Evolutionary conservation across 1,140 invertebrate species (phyloP).

Genomic region (Schmidtea mediterranea): DNA sequence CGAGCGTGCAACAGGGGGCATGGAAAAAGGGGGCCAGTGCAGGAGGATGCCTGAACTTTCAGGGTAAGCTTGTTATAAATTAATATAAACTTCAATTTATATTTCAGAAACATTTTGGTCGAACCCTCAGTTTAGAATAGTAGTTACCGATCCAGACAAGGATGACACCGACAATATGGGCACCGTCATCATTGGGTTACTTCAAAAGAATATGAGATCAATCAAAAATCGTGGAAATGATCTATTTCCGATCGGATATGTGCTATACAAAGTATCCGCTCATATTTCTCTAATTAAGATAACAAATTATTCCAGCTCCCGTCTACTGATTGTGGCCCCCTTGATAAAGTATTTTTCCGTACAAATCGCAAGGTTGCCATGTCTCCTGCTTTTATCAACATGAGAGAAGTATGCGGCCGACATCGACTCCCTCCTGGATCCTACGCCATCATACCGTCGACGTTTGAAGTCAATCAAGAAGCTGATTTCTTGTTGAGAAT

Average conservation of each 20-base stretch:
- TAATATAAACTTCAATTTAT: too few species aligned
- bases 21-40: slow-evolving; percentile 72
- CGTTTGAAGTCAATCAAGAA: slow-evolving; percentile 79
- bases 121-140: slow-evolving; percentile 81
- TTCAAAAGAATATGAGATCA: slow-evolving; percentile 55
- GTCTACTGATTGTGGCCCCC: background rate
- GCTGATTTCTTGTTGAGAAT: slow-evolving; percentile 79
- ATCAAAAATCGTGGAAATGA: slow-evolving; percentile 62
- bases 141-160: slow-evolving; percentile 49
- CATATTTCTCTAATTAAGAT: too few species aligned
- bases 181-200: slow-evolving; percentile 64
- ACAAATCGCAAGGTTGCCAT: slow-evolving; percentile 58
- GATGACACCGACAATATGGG: slow-evolving; percentile 51
- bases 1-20: slow-evolving; percentile 66
- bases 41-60: slow-evolving; percentile 77
- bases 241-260: slow-evolving; percentile 81
- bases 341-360: slow-evolving; percentile 48
- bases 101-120: slow-evolving; percentile 55
- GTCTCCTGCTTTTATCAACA: slow-evolving; percentile 61
- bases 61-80: slow-evolving; percentile 40
- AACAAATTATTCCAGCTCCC: too few species aligned
- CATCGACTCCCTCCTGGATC: slow-evolving; percentile 72
- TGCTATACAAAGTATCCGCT: slow-evolving; percentile 61
- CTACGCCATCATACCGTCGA: slow-evolving; percentile 91
- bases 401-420: slow-evolving; percentile 64